phyloP scores from a whole-genome alignment of 2,113 vertebrate genomes.

The Burhinus oedicnemus region DNA sequence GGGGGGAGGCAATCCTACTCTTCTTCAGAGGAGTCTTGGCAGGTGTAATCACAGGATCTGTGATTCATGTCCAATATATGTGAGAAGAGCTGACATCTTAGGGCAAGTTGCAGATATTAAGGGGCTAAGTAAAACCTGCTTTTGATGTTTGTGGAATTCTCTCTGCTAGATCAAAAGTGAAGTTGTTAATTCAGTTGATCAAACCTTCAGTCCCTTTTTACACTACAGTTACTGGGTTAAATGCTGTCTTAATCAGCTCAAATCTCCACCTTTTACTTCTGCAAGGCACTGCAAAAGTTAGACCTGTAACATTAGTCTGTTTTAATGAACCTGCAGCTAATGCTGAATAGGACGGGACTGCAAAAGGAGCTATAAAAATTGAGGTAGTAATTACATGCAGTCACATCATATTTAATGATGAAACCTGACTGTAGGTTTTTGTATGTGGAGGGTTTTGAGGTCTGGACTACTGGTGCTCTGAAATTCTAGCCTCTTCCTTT shows the following conservation, averaged over 20 bases:
- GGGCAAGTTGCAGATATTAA: constrained; percentile 27
- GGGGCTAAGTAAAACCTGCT: constrained; percentile 13
- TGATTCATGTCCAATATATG: constrained; percentile 27
- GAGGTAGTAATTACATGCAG: background rate
- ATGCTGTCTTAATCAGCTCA: background rate
- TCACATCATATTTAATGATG: background rate
- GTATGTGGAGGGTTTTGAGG: background rate
- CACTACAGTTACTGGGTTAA: background rate
- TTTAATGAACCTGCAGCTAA: background rate
- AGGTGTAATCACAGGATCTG: constrained; percentile 34
- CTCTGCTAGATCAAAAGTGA: constrained; percentile 9
- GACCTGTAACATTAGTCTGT: background rate
- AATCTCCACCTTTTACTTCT: background rate
- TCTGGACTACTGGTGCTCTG: background rate
- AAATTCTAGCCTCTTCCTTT: background rate
- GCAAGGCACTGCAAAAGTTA: background rate
- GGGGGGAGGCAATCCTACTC: background rate
- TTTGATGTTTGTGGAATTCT: constrained; percentile 30
- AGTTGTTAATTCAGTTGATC: constrained; percentile 42
- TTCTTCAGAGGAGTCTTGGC: constrained; percentile 21
- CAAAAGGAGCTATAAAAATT: background rate
- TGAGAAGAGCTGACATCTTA: constrained; percentile 27
- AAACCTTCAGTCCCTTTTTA: background rate
- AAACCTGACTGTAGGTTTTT: background rate
- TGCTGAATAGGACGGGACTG: background rate